Evolutionary conservation across 1,140 invertebrate species (phyloP).

Genomic region (Papilio polyxenes): DNA sequence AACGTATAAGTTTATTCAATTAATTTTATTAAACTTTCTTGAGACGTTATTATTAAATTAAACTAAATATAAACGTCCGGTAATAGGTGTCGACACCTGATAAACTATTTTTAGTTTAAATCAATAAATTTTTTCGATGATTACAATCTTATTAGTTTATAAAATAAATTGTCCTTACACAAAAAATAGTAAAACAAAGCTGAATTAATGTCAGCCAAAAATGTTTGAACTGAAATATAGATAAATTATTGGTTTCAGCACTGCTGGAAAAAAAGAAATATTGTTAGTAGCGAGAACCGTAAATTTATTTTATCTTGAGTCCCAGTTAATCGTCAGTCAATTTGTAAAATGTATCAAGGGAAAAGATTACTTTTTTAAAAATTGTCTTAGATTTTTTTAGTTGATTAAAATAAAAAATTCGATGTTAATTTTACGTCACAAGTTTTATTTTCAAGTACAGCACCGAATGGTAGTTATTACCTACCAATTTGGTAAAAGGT

Average conservation of each 20-base stretch:
- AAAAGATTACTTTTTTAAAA: background rate
- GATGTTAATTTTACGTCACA: background rate
- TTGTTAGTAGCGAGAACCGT: background rate
- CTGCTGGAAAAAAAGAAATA: background rate
- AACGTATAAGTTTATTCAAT: too few relatives aligned
- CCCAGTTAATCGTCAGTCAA: conserved; percentile 15
- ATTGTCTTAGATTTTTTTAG: background rate
- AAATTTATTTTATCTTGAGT: conserved; percentile 13
- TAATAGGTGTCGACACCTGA: too few relatives aligned
- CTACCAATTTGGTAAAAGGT: too few relatives aligned
- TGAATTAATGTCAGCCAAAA: background rate
- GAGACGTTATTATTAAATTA: too few relatives aligned
- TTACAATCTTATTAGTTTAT: too few relatives aligned
- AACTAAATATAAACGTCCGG: too few relatives aligned
- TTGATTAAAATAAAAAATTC: background rate
- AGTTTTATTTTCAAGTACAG: too few relatives aligned
- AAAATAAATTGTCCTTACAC: too few relatives aligned
- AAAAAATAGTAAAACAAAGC: background rate
- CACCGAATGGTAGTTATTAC: too few relatives aligned
- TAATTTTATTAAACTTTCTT: too few relatives aligned
- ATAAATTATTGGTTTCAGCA: background rate
- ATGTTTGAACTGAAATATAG: background rate
- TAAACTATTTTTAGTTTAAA: too few relatives aligned
- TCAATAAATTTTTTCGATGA: too few relatives aligned
- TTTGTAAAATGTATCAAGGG: conserved; percentile 18